Percentiles rank a stretch among this genome's conserved stretches.
These are phyloP conservation scores for Pseudopleuronectes americanus DNA, from an alignment of 2,797 vertebrate species.

Conservation along the genomic window DNA sequence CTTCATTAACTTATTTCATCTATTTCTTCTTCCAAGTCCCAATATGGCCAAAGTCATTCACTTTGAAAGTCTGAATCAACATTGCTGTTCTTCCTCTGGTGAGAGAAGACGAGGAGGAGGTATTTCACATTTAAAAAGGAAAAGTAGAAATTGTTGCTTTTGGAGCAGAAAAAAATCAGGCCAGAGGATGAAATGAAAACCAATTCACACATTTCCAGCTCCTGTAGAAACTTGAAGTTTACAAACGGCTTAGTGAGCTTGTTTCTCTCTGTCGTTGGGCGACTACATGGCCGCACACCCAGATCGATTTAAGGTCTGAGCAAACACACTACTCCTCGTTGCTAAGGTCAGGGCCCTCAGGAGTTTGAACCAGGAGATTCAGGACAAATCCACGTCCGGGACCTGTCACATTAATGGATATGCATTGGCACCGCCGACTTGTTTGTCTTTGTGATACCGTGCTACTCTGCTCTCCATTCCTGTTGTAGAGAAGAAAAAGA, in stretches of 20 bases:
- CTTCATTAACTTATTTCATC: constrained; percentile 62
- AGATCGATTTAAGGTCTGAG: constrained; percentile 36
- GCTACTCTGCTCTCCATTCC: constrained; percentile 12
- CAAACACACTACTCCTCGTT: constrained; percentile 29
- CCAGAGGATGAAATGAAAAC: background rate
- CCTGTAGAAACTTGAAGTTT: constrained; percentile 1
- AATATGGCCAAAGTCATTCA: constrained; percentile 37
- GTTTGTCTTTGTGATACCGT: constrained; percentile 58
- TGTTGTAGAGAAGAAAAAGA: constrained; percentile 14
- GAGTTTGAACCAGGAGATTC: constrained; percentile 45
- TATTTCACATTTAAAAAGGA: too few relatives aligned
- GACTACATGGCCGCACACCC: constrained; percentile 1
- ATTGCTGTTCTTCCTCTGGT: constrained; percentile 25
- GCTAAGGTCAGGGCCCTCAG: constrained; percentile 8
- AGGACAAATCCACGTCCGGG: constrained; percentile 65
- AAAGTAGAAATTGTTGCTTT: constrained; percentile 11
- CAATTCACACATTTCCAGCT: constrained; percentile 20
- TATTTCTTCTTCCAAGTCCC: constrained; percentile 52
- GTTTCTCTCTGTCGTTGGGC: constrained; percentile 23
- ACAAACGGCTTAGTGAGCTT: constrained; percentile 17
- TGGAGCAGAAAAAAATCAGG: constrained; percentile 8
- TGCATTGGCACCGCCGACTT: constrained; percentile 23
- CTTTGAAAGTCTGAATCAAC: constrained; percentile 29
- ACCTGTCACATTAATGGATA: constrained; percentile 58
- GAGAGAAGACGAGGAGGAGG: background rate